Evolutionary conservation across 1,140 invertebrate genomes (phyloP), one percentile per base, ranked within the genome.

Genomic region (Saxidomus purpurata): DNA sequence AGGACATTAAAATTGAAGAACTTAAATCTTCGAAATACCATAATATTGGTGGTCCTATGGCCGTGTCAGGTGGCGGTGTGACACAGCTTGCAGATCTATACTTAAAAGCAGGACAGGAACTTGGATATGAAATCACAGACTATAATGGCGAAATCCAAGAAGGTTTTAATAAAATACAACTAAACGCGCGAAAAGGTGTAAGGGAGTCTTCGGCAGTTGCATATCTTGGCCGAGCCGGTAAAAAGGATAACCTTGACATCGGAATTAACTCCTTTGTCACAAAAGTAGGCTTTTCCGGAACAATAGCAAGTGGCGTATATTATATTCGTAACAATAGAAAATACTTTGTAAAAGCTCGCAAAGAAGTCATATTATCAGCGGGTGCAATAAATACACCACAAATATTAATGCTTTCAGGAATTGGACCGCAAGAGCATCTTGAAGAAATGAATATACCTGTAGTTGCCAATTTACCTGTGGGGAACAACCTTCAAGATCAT

Each of bases 321-420:
- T 69, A 61, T 52, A 31, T 85, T 34, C 38, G 40, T 11, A 82
- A 82, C 59, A 34, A 34, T 36, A 34, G 49, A 67, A 77, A 87
- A 61, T 38, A 88, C 34, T 71, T 25, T 81, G 67, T 85, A 1
- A 49, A 19, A 31, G 67, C 82, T 19, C 31, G 28, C 25, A 85
- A 85, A 63, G 82, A 85, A 82, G 36, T 82, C 28, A 82, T 82
- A n/a, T n/a, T n/a, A n/a, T n/a, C n/a, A n/a, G n/a, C n/a, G n/a
- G n/a, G n/a, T n/a, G n/a, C n/a, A n/a, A 36, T 49, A n/a, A 80
- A 36, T 34, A 80, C 98, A 0, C 97, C 98, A 0, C 98, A 99
- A 90, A 91, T 99, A 0, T 94, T 99, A 3, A 98, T 99, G 98
- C 94, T 99, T 0, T 98, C 98, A 0, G 98, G 98, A 0, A 97